Base-by-base conservation (phyloP, 2,888 invertebrate species). In the Cerastoderma edule region DNA sequence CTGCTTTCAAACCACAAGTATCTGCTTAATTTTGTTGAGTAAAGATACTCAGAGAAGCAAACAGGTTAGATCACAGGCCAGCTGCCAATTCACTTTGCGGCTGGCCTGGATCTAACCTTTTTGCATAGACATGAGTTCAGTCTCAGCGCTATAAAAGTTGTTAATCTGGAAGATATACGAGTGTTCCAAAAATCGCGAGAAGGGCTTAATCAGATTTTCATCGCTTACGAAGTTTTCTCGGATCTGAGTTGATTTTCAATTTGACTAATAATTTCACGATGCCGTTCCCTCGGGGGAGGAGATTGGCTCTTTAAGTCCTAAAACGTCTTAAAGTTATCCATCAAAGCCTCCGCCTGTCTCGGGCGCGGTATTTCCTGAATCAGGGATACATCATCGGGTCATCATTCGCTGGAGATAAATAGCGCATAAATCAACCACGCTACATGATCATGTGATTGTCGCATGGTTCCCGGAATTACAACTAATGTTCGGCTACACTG, bases 261-360 rank as follows among this genome's bases (percentile, higher is more conserved):
- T 75, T 69, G 79, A 75, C 79, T 75, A 79, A 75, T 75, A 79
- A 79, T 79, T 72, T 63, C 72, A 48, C 65, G 53, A 70, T n/a
- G 27, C 27, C 50, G 33, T 24, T 72, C 79, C 72, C 79, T 22
- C 44, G 75, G 69, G 79, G 72, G 54, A 39, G 30, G 53, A 75
- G 79, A 75, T 75, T 75, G 68, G 75, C 75, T 75, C 66, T 48
- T 65, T 60, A 71, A 80, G 71, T 80, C 80, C 65, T 46, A 32
- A 27, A 64, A 66, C 75, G 79, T 75, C 75, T 75, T 73, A 35
- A 60, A 68, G 73, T 80, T 76, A 80, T 80, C 80, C 75, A 80
- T 80, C 80, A 80, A 69, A 60, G 22, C 33, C 46, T 28, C 50
- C 44, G 60, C 33, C 24, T 32, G 50, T 60, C 48, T 48, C 32